Conservation (phyloP, 2,797 vertebrate species). For the Vipera ursinii region DNA sequence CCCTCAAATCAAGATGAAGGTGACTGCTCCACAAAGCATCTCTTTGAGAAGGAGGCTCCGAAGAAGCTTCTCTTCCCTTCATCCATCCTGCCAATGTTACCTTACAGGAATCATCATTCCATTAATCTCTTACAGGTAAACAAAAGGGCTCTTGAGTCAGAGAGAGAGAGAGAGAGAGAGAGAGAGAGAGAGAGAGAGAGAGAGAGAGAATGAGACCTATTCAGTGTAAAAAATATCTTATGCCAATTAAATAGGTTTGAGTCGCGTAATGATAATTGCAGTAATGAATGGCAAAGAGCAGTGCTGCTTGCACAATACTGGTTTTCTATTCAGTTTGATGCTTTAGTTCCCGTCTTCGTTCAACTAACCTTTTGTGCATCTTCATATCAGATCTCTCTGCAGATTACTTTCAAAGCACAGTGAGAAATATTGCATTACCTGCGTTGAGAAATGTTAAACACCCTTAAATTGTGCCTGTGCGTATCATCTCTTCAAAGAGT, state of each 20-base stretch:
- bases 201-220: conserved; percentile 72
- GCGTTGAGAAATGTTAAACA: conserved; percentile 45
- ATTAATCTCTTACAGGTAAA: conserved; percentile 72
- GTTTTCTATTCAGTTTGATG: conserved; percentile 57
- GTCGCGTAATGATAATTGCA: conserved; percentile 75
- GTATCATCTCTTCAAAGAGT: conserved; percentile 25
- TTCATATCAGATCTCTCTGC: conserved; percentile 53
- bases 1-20: background rate
- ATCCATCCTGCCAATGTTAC: conserved; percentile 48
- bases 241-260: conserved; percentile 74
- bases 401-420: conserved; percentile 48
- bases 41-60: conserved; percentile 20
- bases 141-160: conserved; percentile 75
- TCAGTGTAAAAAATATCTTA: conserved; percentile 67
- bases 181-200: conserved; percentile 66
- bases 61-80: conserved; percentile 14
- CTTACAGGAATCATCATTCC: conserved; percentile 60
- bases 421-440: conserved; percentile 52
- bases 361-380: conserved; percentile 65
- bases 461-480: conserved; percentile 34
- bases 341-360: conserved; percentile 58
- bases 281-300: conserved; percentile 71
- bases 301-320: conserved; percentile 62
- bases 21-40: background rate
- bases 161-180: conserved; percentile 66